A percentile compares a stretch with the other conserved stretches of the same genome.
Conservation (phyloP, 2,797 vertebrate genomes). For the Typhlichthys subterraneus region DNA sequence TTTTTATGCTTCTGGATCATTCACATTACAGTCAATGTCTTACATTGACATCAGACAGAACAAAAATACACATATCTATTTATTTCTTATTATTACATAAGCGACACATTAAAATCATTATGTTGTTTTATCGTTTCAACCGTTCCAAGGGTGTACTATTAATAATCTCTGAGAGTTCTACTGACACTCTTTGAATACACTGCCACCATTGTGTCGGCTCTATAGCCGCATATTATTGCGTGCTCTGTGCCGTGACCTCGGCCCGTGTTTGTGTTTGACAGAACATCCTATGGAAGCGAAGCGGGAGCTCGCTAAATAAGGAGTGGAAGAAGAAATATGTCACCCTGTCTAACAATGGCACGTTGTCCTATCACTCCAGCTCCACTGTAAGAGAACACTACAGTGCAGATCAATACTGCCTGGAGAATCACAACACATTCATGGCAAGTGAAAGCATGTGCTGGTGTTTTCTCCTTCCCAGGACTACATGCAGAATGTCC, state of each 20-base stretch:
- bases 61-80: constrained; percentile 27
- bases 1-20: constrained; percentile 8
- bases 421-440: not conserved
- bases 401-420: constrained; percentile 21
- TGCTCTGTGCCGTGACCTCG: constrained; percentile 18
- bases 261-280: constrained; percentile 49
- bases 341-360: constrained; percentile 90
- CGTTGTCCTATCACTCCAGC: constrained; percentile 91
- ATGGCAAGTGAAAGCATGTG: not conserved
- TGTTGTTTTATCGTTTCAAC: constrained; percentile 36
- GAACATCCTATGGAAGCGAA: constrained; percentile 93
- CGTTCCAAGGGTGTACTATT: constrained; percentile 50
- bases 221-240: not conserved
- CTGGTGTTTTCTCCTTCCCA: constrained; percentile 42
- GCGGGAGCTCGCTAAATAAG: constrained; percentile 96
- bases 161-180: constrained; percentile 28
- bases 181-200: constrained; percentile 33
- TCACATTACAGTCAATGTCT: not conserved
- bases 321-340: constrained; percentile 99
- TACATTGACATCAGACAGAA: constrained; percentile 6
- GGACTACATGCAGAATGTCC: constrained; percentile 91
- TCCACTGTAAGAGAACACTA: constrained; percentile 83
- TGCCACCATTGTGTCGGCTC: constrained; percentile 5
- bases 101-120: constrained; percentile 7
- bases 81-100: constrained; percentile 49